Base-by-base conservation (phyloP, 2,888 invertebrate species). In the Eueremaeus valkanovi region DNA sequence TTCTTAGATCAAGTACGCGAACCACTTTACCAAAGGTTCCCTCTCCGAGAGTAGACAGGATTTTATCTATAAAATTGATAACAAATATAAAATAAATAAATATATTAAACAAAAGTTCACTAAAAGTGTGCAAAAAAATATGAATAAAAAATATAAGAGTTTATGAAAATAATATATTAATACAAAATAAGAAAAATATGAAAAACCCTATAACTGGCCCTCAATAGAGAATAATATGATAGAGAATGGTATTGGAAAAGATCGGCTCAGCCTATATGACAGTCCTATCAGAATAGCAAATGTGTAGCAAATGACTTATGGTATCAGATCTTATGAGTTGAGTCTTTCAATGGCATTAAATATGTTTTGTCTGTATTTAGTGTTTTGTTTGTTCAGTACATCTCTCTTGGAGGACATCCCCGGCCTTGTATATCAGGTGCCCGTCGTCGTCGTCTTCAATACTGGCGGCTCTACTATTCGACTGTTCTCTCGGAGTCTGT, bases 21-120 rank as follows among this genome's bases (percentile, higher is more conserved):
- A 98, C 96, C 84, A 99, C 98, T 89, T 98, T 97, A 85, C 99
- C 99, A 89, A 99, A 99, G 82, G 99, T 99, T 84, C 99, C 99
- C 88, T 99, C 98, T 83, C 99, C 99, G 84, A 99, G 91, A 82
- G 98, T 99, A 86, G 92, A 90, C 87, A 95, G 89, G 87, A 99
- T 92, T 89, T 95, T 94, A 91, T 97, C 98, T 98, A 93, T 45
- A 55, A 55, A 24, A 11, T n/a, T 27, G 1, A 27, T 21, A 21
- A 55, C 13, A 27, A 33, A 51, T 55, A 27, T 73, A 11, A 31
- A 75, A 61, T 86, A 0, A 70, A 18, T 42, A 68, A 66, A 68
- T 33, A 31, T 68, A 27, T 36, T n/a, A 36, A 31, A 16, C 1
- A 70, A 18, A 29, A 2, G 13, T 24, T 24, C 21, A 21, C 29